Conservation (phyloP, 2,797 vertebrate genomes). For the Tarsius wallacei region DNA sequence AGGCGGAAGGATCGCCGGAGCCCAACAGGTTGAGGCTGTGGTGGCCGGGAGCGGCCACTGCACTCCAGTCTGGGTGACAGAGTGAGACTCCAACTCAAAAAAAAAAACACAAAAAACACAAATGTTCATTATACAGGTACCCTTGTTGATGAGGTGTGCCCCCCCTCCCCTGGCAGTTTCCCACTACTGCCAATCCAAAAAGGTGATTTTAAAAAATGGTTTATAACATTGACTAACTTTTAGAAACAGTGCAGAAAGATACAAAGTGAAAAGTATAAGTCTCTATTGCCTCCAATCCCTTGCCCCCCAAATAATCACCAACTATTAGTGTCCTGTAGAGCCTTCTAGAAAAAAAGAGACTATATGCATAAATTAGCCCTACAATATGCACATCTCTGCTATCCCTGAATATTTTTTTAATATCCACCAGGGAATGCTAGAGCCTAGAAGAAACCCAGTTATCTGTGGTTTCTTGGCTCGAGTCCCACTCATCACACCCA, state of each 20-base stretch:
- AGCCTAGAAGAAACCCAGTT: background rate
- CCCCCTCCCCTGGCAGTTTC: too few relatives aligned
- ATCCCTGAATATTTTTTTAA: background rate
- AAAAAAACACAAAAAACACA: too few relatives aligned
- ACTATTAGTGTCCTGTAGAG: background rate
- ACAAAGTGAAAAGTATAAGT: background rate
- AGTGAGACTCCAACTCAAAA: too few relatives aligned
- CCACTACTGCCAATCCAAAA: too few relatives aligned
- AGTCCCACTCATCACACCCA: background rate
- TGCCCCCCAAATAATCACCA: background rate
- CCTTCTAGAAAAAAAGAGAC: background rate
- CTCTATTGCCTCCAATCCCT: background rate
- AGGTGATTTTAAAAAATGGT: background rate
- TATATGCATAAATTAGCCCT: background rate
- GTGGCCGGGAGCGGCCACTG: too few relatives aligned
- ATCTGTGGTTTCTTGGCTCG: background rate
- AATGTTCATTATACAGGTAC: too few relatives aligned
- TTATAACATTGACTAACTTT: background rate
- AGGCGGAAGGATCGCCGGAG: too few relatives aligned
- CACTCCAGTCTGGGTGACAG: too few relatives aligned
- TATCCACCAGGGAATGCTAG: background rate
- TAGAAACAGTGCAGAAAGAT: background rate
- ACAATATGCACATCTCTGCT: background rate
- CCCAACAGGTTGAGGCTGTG: too few relatives aligned
- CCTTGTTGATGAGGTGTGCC: too few relatives aligned